Evolutionary conservation across 2,888 invertebrate species (phyloP), one percentile per base, ranked within the genome.

Genomic region (Drosophila neutralis): DNA sequence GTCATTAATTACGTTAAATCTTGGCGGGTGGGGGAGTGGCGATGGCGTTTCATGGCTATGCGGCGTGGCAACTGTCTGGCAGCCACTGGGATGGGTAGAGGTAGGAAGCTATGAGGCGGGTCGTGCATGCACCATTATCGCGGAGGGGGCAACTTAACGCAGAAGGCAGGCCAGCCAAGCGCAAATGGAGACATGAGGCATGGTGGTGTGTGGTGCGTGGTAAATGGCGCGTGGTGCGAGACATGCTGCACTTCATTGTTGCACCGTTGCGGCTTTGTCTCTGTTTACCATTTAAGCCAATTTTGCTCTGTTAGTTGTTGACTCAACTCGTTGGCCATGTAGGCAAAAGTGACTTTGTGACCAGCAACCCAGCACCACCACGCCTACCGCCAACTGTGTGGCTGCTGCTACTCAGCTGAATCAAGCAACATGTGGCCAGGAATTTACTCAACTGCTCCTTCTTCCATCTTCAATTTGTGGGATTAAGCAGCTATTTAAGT

Each of bases 1-100:
- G 77, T 69, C 74, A 76, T 80, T 76, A 83, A 80, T 80, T 76
- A 83, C 56, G 52, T 73, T 69, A 70, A 72, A 69, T 66, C 80
- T 31, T 49, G 15, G 40, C 48, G 65, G 45, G 35, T 49, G 15
- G 49, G 42, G 68, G 49, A 49, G 60, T 76, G 59, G 52, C 59
- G 40, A 56, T 66, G 65, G 42, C 35, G 33, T 54, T 24, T 13
- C 36, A 33, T 6, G 57, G 13, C 35, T 38, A 24, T 11, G 36
- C 36, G 8, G 21, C 18, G 18, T 18, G 18, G 7, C 18, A 40
- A 18, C 24, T 8, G 21, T n/a, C 18, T 31, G 10, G 42, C 1
- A 33, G 2, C 24, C n/a, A 15, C 11, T 31, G 10, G 2, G 24
- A 13, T 13, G 36, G 33, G 13, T 13, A 11, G 11, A 7, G 40